phyloP scores from a whole-genome alignment of 2,113 vertebrate species.

The Oreotragus oreotragus region DNA sequence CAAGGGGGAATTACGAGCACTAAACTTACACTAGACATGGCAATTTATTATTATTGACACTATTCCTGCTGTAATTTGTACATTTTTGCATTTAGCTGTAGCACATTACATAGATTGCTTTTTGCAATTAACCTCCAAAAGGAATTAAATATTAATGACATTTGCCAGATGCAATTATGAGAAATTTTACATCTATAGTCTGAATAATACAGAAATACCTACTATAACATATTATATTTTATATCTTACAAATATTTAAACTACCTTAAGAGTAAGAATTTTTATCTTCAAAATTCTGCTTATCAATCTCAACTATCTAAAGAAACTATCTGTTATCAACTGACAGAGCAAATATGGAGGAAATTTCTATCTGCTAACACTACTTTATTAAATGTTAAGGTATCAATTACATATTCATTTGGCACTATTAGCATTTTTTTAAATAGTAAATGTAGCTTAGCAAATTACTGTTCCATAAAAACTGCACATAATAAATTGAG shows the following conservation, averaged over 20 bases:
- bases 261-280: background rate
- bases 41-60: constrained; percentile 51
- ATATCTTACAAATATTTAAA: constrained; percentile 39
- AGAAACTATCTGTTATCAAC: background rate
- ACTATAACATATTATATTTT: constrained; percentile 29
- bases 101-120: constrained; percentile 63
- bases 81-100: constrained; percentile 60
- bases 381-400: constrained; percentile 33
- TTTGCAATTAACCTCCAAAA: constrained; percentile 76
- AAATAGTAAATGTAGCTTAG: constrained; percentile 2
- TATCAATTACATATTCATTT: constrained; percentile 11
- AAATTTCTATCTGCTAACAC: background rate
- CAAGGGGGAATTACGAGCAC: constrained; percentile 23
- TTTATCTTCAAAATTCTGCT: constrained; percentile 27
- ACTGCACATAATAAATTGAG: background rate
- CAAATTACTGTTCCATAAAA: constrained; percentile 6
- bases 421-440: background rate
- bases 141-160: constrained; percentile 79
- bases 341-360: background rate
- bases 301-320: background rate
- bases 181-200: constrained; percentile 73
- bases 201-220: constrained; percentile 66
- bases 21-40: background rate
- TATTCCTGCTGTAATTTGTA: constrained; percentile 64
- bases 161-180: constrained; percentile 70